Conservation (phyloP, 2,113 vertebrate genomes). For the Laticauda colubrina region DNA sequence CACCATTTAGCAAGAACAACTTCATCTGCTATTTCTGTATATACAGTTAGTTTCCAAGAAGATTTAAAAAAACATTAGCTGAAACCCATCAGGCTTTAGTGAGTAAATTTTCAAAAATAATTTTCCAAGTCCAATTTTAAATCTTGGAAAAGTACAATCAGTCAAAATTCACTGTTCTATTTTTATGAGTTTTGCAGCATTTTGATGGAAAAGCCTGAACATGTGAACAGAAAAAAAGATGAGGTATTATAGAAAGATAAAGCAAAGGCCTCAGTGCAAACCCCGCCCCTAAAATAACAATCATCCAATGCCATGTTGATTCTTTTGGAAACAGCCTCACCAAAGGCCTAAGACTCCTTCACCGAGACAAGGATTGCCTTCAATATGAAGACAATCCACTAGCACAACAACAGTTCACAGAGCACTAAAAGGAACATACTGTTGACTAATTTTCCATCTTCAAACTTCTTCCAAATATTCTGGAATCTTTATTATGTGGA, state of each 20-base stretch:
- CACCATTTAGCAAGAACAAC: constrained; percentile 7
- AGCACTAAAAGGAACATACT: background rate
- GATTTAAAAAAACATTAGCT: constrained; percentile 7
- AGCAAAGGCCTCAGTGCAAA: background rate
- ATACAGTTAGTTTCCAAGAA: background rate
- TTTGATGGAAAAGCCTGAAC: background rate
- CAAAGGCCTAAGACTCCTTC: background rate
- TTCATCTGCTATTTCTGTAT: constrained; percentile 5
- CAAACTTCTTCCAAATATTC: constrained; percentile 25
- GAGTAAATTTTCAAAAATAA: background rate
- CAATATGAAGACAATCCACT: background rate
- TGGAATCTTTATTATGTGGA: background rate
- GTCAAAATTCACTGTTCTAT: constrained; percentile 15
- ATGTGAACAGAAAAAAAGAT: background rate
- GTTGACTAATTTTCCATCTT: background rate
- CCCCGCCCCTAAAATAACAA: background rate
- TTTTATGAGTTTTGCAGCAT: background rate
- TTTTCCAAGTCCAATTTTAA: background rate
- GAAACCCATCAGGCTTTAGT: background rate
- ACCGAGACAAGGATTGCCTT: background rate
- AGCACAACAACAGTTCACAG: background rate
- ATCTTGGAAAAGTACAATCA: background rate
- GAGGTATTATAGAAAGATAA: constrained; percentile 1
- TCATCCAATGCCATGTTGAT: background rate
- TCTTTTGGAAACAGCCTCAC: background rate